Conservation (phyloP, 1,140 invertebrate genomes). For the Drosophila virilis region DNA sequence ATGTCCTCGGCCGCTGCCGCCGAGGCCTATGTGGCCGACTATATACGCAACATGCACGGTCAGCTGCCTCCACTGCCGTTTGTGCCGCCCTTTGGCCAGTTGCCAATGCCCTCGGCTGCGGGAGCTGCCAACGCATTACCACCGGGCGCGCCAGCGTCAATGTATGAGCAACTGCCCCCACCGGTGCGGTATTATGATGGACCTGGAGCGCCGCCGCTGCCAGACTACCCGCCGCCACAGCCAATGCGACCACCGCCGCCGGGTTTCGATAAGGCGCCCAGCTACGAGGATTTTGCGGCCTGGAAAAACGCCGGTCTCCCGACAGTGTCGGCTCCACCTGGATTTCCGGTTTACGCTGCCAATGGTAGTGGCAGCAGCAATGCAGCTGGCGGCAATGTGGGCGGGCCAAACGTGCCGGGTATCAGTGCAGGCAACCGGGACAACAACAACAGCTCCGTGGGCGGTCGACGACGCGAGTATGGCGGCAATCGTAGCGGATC, state of each 20-base stretch:
- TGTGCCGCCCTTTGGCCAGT: constrained; percentile 87
- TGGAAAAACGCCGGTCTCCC: constrained; percentile 88
- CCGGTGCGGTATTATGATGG: constrained; percentile 92
- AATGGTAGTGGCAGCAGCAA: constrained; percentile 64
- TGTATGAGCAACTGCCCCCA: constrained; percentile 85
- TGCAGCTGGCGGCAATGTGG: constrained; percentile 33
- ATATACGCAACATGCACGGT: constrained; percentile 92
- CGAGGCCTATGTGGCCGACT: constrained; percentile 91
- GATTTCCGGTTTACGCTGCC: constrained; percentile 64
- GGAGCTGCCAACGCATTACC: constrained; percentile 89
- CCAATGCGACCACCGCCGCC: constrained; percentile 84
- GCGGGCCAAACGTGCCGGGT: constrained; percentile 24
- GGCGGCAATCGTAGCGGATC: constrained; percentile 57
- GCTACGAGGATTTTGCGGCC: constrained; percentile 93
- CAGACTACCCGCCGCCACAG: constrained; percentile 86
- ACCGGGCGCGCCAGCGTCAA: constrained; percentile 86
- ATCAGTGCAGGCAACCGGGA: constrained; percentile 63
- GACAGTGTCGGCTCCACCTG: constrained; percentile 69
- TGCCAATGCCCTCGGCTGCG: constrained; percentile 84
- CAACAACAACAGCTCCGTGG: constrained; percentile 68
- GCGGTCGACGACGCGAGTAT: constrained; percentile 71
- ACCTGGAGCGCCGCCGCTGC: constrained; percentile 86
- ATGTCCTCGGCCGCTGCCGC: constrained; percentile 87
- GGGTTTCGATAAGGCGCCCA: constrained; percentile 89
- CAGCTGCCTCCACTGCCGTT: constrained; percentile 91